phyloP scores from a whole-genome alignment of 2,888 invertebrate genomes.

The Cetonia aurata region DNA sequence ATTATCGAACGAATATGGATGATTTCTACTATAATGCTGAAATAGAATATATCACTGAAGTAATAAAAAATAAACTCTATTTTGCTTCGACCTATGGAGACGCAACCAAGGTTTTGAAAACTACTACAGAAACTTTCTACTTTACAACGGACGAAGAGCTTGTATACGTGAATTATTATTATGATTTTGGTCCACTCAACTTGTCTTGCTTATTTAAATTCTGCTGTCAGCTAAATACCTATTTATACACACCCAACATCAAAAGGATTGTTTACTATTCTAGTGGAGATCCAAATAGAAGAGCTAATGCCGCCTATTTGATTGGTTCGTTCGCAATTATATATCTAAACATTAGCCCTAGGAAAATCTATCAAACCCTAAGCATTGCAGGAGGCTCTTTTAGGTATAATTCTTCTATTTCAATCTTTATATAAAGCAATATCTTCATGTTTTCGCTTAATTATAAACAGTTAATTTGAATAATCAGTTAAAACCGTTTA shows the following conservation, averaged over 20 bases:
- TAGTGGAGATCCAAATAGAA: conserved; percentile 78
- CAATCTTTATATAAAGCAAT: not conserved
- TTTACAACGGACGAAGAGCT: conserved; percentile 84
- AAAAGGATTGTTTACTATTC: conserved; percentile 87
- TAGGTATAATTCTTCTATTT: conserved; percentile 55
- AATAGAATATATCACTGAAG: conserved; percentile 62
- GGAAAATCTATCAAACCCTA: conserved; percentile 76
- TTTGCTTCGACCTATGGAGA: conserved; percentile 79
- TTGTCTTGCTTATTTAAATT: conserved; percentile 88
- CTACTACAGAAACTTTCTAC: conserved; percentile 78
- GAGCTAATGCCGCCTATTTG: conserved; percentile 90
- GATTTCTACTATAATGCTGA: conserved; percentile 56
- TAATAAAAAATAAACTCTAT: conserved; percentile 72
- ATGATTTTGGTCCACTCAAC: conserved; percentile 92
- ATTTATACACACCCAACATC: conserved; percentile 74
- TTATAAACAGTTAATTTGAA: not conserved
- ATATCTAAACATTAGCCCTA: conserved; percentile 78
- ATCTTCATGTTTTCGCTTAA: not conserved
- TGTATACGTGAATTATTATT: conserved; percentile 86
- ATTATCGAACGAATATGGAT: conserved; percentile 49
- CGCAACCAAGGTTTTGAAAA: conserved; percentile 73
- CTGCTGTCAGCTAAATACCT: conserved; percentile 82
- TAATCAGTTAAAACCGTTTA: too few relatives aligned
- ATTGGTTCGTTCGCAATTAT: conserved; percentile 84
- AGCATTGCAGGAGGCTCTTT: conserved; percentile 69